A percentile compares a stretch with the other conserved stretches of the same genome.
Evolutionary conservation across 2,888 invertebrate genomes (phyloP).

Genomic region (Troilus luridus): DNA sequence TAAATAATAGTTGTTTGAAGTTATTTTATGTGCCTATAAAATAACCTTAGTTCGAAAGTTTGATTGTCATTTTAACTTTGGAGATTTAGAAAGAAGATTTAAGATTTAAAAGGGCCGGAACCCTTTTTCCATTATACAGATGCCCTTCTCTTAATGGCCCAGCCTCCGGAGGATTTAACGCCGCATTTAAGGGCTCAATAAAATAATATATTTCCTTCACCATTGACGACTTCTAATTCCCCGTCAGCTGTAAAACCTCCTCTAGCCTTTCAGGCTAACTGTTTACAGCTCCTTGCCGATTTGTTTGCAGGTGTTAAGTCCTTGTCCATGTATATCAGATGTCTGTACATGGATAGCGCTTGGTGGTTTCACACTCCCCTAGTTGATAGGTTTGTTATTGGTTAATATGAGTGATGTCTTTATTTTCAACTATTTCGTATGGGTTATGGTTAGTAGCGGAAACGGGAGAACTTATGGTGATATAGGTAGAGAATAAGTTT

Average conservation of each 20-base stretch:
- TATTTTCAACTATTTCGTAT: too few relatives aligned
- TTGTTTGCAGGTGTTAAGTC: neutral
- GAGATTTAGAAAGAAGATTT: constrained; percentile 1
- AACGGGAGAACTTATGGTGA: too few relatives aligned
- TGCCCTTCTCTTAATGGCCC: constrained; percentile 16
- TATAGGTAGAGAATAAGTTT: too few relatives aligned
- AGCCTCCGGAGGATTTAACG: constrained; percentile 28
- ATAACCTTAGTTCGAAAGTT: neutral
- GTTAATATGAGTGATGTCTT: too few relatives aligned
- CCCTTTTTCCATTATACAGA: constrained; percentile 14
- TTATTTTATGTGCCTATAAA: neutral
- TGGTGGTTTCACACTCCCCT: neutral
- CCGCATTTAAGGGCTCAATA: constrained; percentile 31
- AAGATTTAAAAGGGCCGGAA: constrained; percentile 47
- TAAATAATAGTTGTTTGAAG: neutral
- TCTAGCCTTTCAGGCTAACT: neutral
- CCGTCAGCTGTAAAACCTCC: constrained; percentile 18
- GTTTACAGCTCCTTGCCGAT: constrained; percentile 17
- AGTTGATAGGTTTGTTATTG: too few relatives aligned
- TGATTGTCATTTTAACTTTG: constrained; percentile 17
- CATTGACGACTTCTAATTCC: constrained; percentile 46
- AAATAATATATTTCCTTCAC: constrained; percentile 14
- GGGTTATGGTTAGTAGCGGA: too few relatives aligned
- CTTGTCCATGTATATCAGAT: neutral
- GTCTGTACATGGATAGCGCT: neutral